A percentile compares a stretch with the other conserved stretches of the same genome.
These are phyloP conservation scores for Boloria selene DNA, from an alignment of 2,888 invertebrate genomes.

Conservation along the genomic window DNA sequence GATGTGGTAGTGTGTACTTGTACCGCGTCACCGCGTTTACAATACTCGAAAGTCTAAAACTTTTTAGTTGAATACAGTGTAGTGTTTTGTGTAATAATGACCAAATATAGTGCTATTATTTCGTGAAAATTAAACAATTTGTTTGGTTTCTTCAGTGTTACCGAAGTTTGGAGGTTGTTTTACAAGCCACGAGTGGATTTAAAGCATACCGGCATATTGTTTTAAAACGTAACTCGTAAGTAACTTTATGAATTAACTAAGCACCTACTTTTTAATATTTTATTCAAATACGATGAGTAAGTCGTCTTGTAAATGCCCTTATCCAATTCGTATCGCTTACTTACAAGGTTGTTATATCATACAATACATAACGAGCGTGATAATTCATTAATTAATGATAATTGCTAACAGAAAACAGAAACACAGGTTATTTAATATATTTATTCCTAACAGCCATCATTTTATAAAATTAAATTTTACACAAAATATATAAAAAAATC, in stretches of 20 bases:
- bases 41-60: conserved; percentile 53
- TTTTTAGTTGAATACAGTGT: conserved; percentile 50
- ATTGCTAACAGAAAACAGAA: conserved; percentile 1
- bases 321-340: neutral
- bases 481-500: no score
- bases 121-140: conserved; percentile 50
- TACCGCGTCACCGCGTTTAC: conserved; percentile 48
- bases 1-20: conserved; percentile 41
- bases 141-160: conserved; percentile 44
- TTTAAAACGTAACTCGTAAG: conserved; percentile 48
- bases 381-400: neutral
- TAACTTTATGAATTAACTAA: conserved; percentile 31
- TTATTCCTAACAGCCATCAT: no score
- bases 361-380: neutral
- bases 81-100: conserved; percentile 56
- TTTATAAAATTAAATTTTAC: no score
- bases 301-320: no score
- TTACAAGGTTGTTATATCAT: neutral
- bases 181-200: conserved; percentile 57
- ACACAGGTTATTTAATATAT: neutral
- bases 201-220: conserved; percentile 56
- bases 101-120: conserved; percentile 54
- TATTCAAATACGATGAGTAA: no score
- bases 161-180: conserved; percentile 40
- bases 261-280: no score